Percentiles rank a stretch among this genome's conserved stretches.
These are phyloP conservation scores for Bilobella aurantiaca DNA, from an alignment of 1,140 invertebrate species.

Conservation along the genomic window DNA sequence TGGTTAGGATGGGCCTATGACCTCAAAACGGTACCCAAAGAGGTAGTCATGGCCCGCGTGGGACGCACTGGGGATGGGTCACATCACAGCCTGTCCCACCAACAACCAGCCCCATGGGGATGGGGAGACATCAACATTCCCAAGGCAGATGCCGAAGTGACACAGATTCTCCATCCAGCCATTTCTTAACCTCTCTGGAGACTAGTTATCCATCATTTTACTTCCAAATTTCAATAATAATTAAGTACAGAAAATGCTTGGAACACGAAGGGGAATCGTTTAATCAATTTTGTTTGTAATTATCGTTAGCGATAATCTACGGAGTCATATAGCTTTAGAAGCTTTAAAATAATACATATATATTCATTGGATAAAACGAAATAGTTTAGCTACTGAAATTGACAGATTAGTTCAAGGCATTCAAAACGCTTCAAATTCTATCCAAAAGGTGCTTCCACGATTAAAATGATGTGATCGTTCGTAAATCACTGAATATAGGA, in stretches of 20 bases:
- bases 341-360: too few relatives aligned
- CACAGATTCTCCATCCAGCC: slow-evolving; percentile 1
- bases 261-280: too few relatives aligned
- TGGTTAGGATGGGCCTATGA: slow-evolving; percentile 65
- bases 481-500: too few relatives aligned
- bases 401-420: too few relatives aligned
- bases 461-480: too few relatives aligned
- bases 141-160: slow-evolving; percentile 40
- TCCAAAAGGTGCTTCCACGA: too few relatives aligned
- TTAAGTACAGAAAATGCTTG: not conserved
- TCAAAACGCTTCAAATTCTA: too few relatives aligned
- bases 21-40: slow-evolving; percentile 50
- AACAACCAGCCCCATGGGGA: slow-evolving; percentile 44
- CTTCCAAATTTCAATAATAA: not conserved
- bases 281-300: too few relatives aligned
- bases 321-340: too few relatives aligned
- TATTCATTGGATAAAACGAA: too few relatives aligned
- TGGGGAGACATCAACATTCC: slow-evolving; percentile 49
- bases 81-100: slow-evolving; percentile 21
- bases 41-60: slow-evolving; percentile 35
- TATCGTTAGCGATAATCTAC: too few relatives aligned
- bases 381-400: too few relatives aligned
- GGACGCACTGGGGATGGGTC: slow-evolving; percentile 35
- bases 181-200: slow-evolving; percentile 1
- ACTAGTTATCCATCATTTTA: not conserved